Base-by-base conservation (phyloP, 2,797 vertebrate genomes). In the Potorous gilbertii region DNA sequence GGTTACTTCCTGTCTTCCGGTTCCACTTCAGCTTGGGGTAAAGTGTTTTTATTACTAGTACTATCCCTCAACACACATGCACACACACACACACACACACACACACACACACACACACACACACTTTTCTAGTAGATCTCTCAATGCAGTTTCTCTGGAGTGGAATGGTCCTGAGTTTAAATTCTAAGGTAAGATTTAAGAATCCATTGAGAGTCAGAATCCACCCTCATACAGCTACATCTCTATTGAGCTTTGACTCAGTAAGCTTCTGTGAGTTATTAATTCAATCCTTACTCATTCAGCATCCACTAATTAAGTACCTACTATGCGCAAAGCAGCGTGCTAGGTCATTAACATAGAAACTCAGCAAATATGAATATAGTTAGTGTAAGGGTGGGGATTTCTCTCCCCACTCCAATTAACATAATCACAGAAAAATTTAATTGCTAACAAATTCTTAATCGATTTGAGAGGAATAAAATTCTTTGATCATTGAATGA, bases 1-100 rank as follows among this genome's bases (percentile, higher is more conserved):
- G 66, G 94, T 97, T 94, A 95, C 54, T 90, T 93, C 27, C n/a
- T 89, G 59, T 94, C 11, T 55, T 8, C 90, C 54, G 93, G 52
- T 40, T 59, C 34, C 66, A 57, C 50, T 28, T 6, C 40, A 50
- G 28, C 40, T 81, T 81, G 40, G 21, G 21, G 40, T 46, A 46
- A 81, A 81, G 9, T 46, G 27, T 87, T 87, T 29, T 46, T 87
- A 87, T 50, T 87, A 27, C 21, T 81, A 24, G 24, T 81, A 81
- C 34, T 81, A 10, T 81, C 40, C 8, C 21, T 81, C 46, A 10
- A 81, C 40, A 74, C n/a, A 74, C 16, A 74, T 5, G 2, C n/a
- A 16, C 13, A 50, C 56, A 31, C 56, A 28, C 56, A 57, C 56
- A 57, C 57, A 59, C 57, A 59, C 57, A 59, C 10, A 62, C 27